These are phyloP conservation scores for Cheilosia vernalis DNA, from an alignment of 2,888 invertebrate genomes.

Conservation along the genomic window DNA sequence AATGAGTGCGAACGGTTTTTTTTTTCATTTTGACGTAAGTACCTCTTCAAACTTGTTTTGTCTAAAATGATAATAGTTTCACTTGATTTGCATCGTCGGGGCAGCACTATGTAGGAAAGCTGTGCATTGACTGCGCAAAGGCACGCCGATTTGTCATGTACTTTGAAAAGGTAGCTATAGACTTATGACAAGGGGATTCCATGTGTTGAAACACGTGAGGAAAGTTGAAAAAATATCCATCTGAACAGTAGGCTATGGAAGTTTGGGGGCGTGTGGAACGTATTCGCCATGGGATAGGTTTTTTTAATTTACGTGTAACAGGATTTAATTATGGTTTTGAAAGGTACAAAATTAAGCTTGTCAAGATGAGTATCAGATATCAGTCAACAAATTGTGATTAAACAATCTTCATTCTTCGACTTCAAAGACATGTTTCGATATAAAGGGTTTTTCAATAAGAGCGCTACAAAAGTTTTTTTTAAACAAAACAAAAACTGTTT, in stretches of 20 bases:
- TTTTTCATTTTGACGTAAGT: not conserved
- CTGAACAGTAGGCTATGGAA: not conserved
- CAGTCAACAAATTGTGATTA: no score
- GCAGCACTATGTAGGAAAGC: conserved; percentile 6
- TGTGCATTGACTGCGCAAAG: not conserved
- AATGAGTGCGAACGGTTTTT: conserved; percentile 42
- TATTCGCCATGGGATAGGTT: not conserved
- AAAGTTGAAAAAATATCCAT: not conserved
- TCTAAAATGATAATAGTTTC: conserved; percentile 45
- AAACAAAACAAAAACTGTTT: no score
- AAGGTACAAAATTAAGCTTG: no score
- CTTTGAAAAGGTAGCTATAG: conserved; percentile 3
- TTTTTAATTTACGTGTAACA: no score
- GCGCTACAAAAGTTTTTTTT: no score
- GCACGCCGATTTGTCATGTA: not conserved
- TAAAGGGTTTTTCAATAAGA: no score
- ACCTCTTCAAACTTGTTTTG: conserved; percentile 31
- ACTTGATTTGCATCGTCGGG: conserved; percentile 47
- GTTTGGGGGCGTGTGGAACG: not conserved
- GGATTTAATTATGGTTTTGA: no score
- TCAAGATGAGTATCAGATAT: no score
- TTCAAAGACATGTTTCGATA: no score
- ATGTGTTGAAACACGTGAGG: not conserved
- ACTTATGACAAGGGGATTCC: not conserved
- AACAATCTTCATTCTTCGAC: no score